These are phyloP conservation scores for Lethenteron reissneri DNA, from an alignment of 2,113 vertebrate species.

Conservation along the genomic window DNA sequence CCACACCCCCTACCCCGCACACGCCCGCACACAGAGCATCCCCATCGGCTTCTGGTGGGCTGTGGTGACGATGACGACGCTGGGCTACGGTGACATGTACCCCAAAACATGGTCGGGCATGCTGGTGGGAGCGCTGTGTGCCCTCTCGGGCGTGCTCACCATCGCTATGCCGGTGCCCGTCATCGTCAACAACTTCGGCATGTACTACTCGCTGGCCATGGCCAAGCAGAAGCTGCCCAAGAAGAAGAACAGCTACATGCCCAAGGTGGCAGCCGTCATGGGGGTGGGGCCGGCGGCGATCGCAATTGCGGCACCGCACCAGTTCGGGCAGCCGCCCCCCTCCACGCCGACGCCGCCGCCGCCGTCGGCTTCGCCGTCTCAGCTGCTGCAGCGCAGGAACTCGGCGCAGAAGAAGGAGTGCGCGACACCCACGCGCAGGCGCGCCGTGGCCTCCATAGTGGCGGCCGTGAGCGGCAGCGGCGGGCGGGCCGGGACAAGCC, in stretches of 20 bases:
- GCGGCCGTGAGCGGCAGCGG: no score
- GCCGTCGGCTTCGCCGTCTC: no score
- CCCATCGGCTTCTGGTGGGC: constrained; percentile 99
- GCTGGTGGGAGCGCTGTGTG: constrained; percentile 83
- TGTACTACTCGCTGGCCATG: constrained; percentile 98
- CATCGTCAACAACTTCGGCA: constrained; percentile 97
- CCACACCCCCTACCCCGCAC: constrained; percentile 34
- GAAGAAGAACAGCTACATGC: constrained; percentile 78
- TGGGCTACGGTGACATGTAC: constrained; percentile 94
- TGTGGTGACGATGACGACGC: constrained; percentile 86
- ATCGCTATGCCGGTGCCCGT: constrained; percentile 95
- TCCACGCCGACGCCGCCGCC: no score
- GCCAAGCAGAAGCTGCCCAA: constrained; percentile 96
- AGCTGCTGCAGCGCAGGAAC: no score
- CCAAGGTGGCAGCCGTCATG: constrained; percentile 14
- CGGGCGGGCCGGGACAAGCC: no score
- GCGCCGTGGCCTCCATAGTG: no score
- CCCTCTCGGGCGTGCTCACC: constrained; percentile 70
- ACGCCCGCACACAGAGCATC: constrained; percentile 75
- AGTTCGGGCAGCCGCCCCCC: no score
- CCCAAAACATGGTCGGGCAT: constrained; percentile 86
- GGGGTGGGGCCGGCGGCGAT: no score
- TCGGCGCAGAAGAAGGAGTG: no score
- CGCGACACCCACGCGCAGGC: no score
- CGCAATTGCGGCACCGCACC: no score